phyloP scores from a whole-genome alignment of 2,888 invertebrate genomes.

The Drosophila limbata region DNA sequence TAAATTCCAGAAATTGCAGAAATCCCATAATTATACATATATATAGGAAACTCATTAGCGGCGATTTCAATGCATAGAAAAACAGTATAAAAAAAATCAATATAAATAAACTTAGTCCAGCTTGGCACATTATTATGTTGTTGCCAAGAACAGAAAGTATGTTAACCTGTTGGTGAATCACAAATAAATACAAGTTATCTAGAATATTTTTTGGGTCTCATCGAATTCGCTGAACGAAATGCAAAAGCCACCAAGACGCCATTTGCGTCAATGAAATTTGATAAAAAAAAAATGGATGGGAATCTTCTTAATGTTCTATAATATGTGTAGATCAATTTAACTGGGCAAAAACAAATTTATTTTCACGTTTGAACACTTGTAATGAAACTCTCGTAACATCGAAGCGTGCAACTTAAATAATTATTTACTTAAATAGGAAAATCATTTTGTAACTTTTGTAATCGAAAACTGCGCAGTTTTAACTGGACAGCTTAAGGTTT shows the following conservation, averaged over 20 bases:
- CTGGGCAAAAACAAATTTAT: slow-evolving; percentile 10
- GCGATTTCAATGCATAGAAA: slow-evolving; percentile 31
- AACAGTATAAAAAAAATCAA: slow-evolving; percentile 18
- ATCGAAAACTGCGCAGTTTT: slow-evolving; percentile 67
- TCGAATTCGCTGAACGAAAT: slow-evolving; percentile 28
- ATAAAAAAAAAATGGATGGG: slow-evolving; percentile 26
- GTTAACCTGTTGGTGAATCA: slow-evolving; percentile 72
- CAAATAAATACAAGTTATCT: slow-evolving; percentile 19
- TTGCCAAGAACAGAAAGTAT: slow-evolving; percentile 41
- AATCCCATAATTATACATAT: slow-evolving; percentile 20
- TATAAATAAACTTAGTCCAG: slow-evolving; percentile 26
- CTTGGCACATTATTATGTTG: slow-evolving; percentile 39
- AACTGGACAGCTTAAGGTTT: slow-evolving; percentile 32
- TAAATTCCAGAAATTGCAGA: slow-evolving; percentile 32
- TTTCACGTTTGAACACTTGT: slow-evolving; percentile 16
- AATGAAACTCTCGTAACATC: slow-evolving; percentile 8
- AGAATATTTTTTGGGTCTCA: slow-evolving; percentile 42
- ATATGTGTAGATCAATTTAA: not conserved
- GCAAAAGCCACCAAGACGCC: slow-evolving; percentile 30
- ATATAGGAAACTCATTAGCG: slow-evolving; percentile 28
- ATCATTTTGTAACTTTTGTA: slow-evolving; percentile 62
- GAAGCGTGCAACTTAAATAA: slow-evolving; percentile 60
- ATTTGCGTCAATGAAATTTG: slow-evolving; percentile 33
- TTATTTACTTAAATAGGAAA: slow-evolving; percentile 68
- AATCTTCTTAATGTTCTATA: slow-evolving; percentile 31